A percentile compares a stretch with the other conserved stretches of the same genome.
These are phyloP conservation scores for Phoxinus dragarum DNA, from an alignment of 2,797 vertebrate species.

Conservation along the genomic window DNA sequence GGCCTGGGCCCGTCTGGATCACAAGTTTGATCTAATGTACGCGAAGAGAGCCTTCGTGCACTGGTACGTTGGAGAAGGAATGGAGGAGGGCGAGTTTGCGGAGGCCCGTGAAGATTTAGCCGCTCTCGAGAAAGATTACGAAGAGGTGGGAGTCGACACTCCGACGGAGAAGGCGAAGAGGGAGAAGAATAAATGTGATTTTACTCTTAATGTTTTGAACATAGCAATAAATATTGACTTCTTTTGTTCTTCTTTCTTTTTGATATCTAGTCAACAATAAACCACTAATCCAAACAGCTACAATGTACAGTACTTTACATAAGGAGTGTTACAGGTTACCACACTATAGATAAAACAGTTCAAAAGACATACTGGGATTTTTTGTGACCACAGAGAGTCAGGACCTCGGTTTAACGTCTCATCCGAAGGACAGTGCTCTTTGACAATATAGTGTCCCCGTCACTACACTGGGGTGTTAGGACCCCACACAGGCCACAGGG, in stretches of 20 bases:
- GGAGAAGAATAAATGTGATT: slow-evolving; percentile 43
- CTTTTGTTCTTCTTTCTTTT: slow-evolving; percentile 27
- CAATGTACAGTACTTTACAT: slow-evolving; percentile 51
- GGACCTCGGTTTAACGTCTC: no score
- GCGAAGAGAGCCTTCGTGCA: slow-evolving; percentile 61
- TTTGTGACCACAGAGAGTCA: no score
- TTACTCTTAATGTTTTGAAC: neutral
- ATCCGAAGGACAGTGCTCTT: no score
- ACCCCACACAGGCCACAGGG: no score
- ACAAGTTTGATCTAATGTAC: slow-evolving; percentile 63
- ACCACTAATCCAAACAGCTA: slow-evolving; percentile 47
- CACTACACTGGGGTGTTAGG: no score
- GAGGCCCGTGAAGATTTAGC: slow-evolving; percentile 60
- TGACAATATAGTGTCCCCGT: no score
- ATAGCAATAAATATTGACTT: slow-evolving; percentile 16
- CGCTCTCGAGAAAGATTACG: slow-evolving; percentile 62
- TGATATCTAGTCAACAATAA: slow-evolving; percentile 41
- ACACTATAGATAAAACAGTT: slow-evolving; percentile 31
- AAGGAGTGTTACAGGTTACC: slow-evolving; percentile 43
- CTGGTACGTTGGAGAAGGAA: slow-evolving; percentile 61
- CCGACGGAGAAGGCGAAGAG: slow-evolving; percentile 49
- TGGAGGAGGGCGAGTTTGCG: slow-evolving; percentile 59
- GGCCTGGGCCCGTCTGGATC: slow-evolving; percentile 61
- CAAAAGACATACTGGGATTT: neutral
- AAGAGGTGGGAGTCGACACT: slow-evolving; percentile 58